These are phyloP conservation scores for Anthopleura sola DNA, from an alignment of 64 coral and sea anemone genomes.

Conservation along the genomic window DNA sequence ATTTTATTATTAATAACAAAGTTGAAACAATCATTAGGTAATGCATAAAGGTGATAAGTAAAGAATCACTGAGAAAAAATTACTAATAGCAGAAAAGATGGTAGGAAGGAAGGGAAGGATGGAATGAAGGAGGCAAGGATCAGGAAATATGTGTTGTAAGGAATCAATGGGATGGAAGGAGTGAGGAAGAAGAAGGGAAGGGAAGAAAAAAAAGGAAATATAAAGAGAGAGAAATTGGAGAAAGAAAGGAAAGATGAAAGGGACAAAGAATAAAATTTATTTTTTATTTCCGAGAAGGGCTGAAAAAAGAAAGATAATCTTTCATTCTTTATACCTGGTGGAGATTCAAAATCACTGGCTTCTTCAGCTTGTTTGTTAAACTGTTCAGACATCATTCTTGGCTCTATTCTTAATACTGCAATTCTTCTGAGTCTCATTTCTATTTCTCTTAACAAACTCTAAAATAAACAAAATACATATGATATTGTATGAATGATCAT, in stretches of 20 bases:
- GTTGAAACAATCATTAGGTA: not conserved
- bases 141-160: no score
- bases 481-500: no score
- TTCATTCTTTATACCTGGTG: constrained; percentile 53
- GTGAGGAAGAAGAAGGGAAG: no score
- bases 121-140: not conserved
- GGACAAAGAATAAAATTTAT: not conserved
- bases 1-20: not conserved
- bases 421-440: constrained; percentile 52
- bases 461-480: not conserved
- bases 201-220: no score
- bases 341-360: constrained; percentile 64
- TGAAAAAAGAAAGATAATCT: not conserved
- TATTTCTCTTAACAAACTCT: constrained; percentile 46
- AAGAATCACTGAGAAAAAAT: not conserved
- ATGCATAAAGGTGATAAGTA: not conserved
- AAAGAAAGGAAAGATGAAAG: not conserved
- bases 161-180: no score
- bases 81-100: not conserved
- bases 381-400: constrained; percentile 91
- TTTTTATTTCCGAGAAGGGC: not conserved
- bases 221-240: not conserved
- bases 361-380: constrained; percentile 84
- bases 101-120: not conserved
- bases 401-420: constrained; percentile 77